Evolutionary conservation across 2,888 invertebrate species (phyloP).

Genomic region (Agrochola lychnidis): DNA sequence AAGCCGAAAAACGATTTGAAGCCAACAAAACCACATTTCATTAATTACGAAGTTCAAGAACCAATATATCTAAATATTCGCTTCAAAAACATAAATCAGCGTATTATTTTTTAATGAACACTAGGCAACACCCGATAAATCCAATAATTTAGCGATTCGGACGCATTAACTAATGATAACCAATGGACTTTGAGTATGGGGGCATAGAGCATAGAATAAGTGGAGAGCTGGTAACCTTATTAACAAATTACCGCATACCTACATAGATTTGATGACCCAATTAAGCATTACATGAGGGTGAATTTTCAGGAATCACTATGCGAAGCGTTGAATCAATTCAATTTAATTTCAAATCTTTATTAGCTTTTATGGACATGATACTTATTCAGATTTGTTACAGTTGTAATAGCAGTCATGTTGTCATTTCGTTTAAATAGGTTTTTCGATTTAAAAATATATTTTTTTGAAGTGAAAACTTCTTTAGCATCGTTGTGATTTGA

Average conservation of each 20-base stretch:
- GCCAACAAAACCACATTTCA: slow-evolving; percentile 57
- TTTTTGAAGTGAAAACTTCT: too few species aligned
- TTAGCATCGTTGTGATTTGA: too few species aligned
- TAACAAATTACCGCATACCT: neutral
- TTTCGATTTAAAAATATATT: too few species aligned
- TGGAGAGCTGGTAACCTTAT: neutral
- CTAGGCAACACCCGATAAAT: slow-evolving; percentile 47
- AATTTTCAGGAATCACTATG: neutral
- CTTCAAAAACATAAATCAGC: slow-evolving; percentile 51
- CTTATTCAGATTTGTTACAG: too few species aligned
- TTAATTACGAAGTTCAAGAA: slow-evolving; percentile 54
- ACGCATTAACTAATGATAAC: slow-evolving; percentile 51
- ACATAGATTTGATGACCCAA: neutral
- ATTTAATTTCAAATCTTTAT: too few species aligned
- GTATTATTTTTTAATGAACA: slow-evolving; percentile 64
- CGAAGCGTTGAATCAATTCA: too few species aligned
- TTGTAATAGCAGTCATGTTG: too few species aligned
- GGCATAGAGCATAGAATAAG: slow-evolving; percentile 9
- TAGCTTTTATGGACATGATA: too few species aligned
- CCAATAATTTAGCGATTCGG: slow-evolving; percentile 60
- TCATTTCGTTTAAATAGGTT: too few species aligned
- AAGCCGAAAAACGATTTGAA: slow-evolving; percentile 33
- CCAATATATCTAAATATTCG: slow-evolving; percentile 45
- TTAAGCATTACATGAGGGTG: neutral
- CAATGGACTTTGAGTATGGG: slow-evolving; percentile 20